A percentile compares a stretch with the other conserved stretches of the same genome.
phyloP scores from a whole-genome alignment of 2,888 invertebrate species.

The Spialia ferax region DNA sequence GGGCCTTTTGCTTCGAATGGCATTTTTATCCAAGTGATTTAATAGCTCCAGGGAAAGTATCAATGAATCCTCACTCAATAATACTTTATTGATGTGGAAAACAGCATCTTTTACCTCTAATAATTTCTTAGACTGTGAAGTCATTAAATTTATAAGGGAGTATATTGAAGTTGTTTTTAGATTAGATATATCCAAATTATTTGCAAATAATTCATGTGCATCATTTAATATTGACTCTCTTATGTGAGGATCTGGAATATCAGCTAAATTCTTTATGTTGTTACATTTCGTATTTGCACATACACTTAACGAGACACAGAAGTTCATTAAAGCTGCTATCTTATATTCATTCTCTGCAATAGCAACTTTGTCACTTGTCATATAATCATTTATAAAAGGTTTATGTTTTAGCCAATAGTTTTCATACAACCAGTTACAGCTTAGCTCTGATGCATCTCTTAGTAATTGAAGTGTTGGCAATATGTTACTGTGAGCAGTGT shows the following conservation, averaged over 20 bases:
- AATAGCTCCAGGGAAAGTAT: conserved; percentile 71
- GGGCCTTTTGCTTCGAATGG: conserved; percentile 8
- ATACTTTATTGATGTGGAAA: conserved; percentile 57
- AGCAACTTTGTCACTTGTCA: conserved; percentile 56
- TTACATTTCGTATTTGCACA: conserved; percentile 68
- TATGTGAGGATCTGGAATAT: conserved; percentile 67
- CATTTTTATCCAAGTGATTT: conserved; percentile 56
- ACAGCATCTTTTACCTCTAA: conserved; percentile 57
- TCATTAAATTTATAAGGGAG: conserved; percentile 60
- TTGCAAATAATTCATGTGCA: conserved; percentile 67
- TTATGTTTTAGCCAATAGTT: conserved; percentile 89
- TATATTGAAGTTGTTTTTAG: conserved; percentile 63
- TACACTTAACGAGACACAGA: conserved; percentile 72
- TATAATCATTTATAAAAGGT: conserved; percentile 75
- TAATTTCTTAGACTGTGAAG: conserved; percentile 60
- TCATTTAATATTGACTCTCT: conserved; percentile 70
- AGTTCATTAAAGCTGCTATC: conserved; percentile 65
- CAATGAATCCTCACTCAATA: conserved; percentile 68
- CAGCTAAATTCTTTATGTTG: conserved; percentile 69
- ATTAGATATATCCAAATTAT: conserved; percentile 63
- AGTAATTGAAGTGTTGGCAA: conserved; percentile 89
- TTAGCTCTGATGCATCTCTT: conserved; percentile 87
- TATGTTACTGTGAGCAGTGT: conserved; percentile 90
- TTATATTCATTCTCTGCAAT: conserved; percentile 58
- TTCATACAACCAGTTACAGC: conserved; percentile 89